Base-by-base conservation (phyloP, 1,140 invertebrate species). In the Drosophila bocqueti region DNA sequence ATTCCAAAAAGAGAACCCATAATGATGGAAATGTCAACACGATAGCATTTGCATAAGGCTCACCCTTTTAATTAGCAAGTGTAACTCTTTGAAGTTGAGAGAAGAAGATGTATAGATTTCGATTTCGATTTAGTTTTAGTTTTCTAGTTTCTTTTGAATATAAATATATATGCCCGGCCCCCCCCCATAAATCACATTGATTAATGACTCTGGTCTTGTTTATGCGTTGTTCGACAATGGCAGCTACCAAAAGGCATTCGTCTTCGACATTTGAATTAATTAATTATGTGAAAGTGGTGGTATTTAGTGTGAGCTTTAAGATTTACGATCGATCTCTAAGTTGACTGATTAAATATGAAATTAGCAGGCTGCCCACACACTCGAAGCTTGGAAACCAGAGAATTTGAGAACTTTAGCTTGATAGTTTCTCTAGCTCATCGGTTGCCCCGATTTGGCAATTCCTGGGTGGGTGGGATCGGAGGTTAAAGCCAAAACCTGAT, bases 111-210 rank as follows among this genome's bases (percentile, higher is more conserved):
- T 38, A 40, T 29, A 45, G 15, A 4, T 15, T 49, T 26, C 3
- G 46, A 4, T 15, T 49, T 26, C 7, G 46, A 4, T 46, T 46
- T 24, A 43, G 63, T 6, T 6, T 24, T 75, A 75, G 26, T n/a
- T 31, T 31, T 54, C 42, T 68, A 43, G 55, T 49, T 52, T 34
- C 2, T 3, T 34, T 45, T 46, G 21, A 31, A 31, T 31, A 9
- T 31, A 10, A 13, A 31, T n/a, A 21, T 50, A 31, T 52, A 15
- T 24, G 34, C 52, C 1, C 16, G 24, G 3, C 21, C 24, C 47
- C 18, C 15, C 6, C 31, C 4, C 26, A 79, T 87, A 83, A 86
- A 86, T 86, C 83, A 87, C 52, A 60, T 68, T 86, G 83, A 86
- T 87, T 86, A 79, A 82, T 86, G 63, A 46, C 46, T 45, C 24